Conservation (phyloP, 2,888 invertebrate species). For the Silvanus unidentatus region DNA sequence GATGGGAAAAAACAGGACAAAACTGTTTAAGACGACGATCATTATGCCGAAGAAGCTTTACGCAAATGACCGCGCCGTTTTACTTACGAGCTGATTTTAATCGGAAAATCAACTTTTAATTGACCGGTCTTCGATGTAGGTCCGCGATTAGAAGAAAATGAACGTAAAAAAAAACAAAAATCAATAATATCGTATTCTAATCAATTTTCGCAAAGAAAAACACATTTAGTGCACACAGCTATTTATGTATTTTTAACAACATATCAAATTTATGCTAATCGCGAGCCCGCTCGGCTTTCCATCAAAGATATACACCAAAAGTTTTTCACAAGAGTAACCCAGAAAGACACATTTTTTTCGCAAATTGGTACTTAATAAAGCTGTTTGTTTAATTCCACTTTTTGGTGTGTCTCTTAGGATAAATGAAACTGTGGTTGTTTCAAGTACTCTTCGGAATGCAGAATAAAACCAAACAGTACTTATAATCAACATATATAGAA, state of each 20-base stretch:
- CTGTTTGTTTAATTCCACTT: neutral
- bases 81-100: neutral
- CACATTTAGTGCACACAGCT: constrained; percentile 20
- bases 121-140: constrained; percentile 1
- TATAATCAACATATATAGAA: too few species aligned
- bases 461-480: too few species aligned
- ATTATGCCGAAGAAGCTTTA: constrained; percentile 6
- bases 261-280: constrained; percentile 43
- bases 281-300: constrained; percentile 35
- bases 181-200: too few species aligned
- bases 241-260: constrained; percentile 35
- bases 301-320: constrained; percentile 29
- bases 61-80: neutral
- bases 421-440: constrained; percentile 4
- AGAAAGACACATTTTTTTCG: too few species aligned
- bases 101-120: neutral
- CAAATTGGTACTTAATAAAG: too few species aligned
- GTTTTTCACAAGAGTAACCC: too few species aligned
- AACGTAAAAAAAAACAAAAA: neutral
- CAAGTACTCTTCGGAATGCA: too few species aligned
- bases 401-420: constrained; percentile 7
- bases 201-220: neutral
- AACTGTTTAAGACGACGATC: neutral
- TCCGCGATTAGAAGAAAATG: constrained; percentile 12
- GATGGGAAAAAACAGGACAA: neutral